These are phyloP conservation scores for Python bivittatus DNA, from an alignment of 2,113 vertebrate species.

Conservation along the genomic window DNA sequence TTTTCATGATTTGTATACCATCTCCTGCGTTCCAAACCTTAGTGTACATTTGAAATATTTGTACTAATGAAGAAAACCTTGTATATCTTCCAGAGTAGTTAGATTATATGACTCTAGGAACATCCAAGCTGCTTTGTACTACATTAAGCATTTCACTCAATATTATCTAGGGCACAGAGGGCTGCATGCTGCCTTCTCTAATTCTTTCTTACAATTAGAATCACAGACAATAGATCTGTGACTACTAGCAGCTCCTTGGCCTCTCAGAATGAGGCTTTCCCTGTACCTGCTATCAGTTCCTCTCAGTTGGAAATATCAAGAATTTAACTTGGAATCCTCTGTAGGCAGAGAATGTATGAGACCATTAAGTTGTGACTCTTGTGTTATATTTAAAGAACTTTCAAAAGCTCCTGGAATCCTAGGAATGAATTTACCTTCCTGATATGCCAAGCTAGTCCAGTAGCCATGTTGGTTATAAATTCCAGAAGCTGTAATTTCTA, in stretches of 20 bases:
- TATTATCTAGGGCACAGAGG: too few species aligned
- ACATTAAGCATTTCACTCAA: not conserved
- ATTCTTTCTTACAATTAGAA: too few species aligned
- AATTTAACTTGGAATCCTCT: not conserved
- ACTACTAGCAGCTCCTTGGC: not conserved
- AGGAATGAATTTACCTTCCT: not conserved
- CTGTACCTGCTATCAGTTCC: too few species aligned
- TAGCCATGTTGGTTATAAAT: not conserved
- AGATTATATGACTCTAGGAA: not conserved
- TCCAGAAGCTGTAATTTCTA: not conserved
- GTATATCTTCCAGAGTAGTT: too few species aligned
- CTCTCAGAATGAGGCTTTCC: not conserved
- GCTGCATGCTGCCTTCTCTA: too few species aligned
- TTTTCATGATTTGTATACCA: not conserved
- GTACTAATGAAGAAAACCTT: too few species aligned
- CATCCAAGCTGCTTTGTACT: not conserved
- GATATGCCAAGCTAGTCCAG: not conserved
- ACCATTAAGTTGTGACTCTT: not conserved
- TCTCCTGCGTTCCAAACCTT: not conserved
- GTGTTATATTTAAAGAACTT: not conserved
- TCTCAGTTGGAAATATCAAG: not conserved
- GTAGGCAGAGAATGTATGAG: not conserved
- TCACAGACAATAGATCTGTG: not conserved
- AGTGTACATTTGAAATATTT: not conserved
- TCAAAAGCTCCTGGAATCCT: not conserved